phyloP scores from a whole-genome alignment of 2,113 vertebrate species.

The Laterallus jamaicensis region DNA sequence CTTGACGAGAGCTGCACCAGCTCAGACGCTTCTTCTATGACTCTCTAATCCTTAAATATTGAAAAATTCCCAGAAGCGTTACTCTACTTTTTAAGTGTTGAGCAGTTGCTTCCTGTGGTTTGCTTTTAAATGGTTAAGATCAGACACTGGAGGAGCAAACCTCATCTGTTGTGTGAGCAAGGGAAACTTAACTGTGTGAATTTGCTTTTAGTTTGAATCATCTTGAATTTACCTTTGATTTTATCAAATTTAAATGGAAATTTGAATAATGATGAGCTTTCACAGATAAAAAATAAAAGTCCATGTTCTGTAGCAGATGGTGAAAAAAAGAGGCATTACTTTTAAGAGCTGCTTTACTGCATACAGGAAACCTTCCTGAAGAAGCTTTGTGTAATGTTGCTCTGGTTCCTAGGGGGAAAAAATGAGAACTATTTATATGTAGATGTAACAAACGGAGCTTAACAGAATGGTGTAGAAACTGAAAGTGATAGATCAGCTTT shows the following conservation, averaged over 20 bases:
- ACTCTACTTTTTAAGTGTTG: neutral
- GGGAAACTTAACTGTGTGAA: neutral
- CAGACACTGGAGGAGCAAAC: neutral
- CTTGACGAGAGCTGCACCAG: neutral
- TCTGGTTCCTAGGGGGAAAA: neutral
- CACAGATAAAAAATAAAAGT: neutral
- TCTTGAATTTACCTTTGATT: neutral
- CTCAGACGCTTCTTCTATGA: neutral
- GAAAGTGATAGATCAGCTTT: neutral
- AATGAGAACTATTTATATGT: neutral
- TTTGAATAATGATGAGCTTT: neutral
- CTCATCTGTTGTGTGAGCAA: neutral
- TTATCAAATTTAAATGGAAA: neutral
- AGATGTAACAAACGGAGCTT: neutral
- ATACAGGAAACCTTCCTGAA: neutral
- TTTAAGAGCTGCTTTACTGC: neutral
- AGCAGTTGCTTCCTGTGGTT: neutral
- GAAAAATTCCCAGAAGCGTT: neutral
- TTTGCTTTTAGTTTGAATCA: neutral
- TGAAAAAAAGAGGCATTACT: neutral
- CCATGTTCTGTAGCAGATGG: neutral
- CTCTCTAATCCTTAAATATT: neutral
- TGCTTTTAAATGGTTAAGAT: neutral
- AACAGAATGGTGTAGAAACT: neutral
- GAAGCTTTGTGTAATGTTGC: neutral